Conservation (phyloP, 2,888 invertebrate species). For the Zygothrica quintamaculata region DNA sequence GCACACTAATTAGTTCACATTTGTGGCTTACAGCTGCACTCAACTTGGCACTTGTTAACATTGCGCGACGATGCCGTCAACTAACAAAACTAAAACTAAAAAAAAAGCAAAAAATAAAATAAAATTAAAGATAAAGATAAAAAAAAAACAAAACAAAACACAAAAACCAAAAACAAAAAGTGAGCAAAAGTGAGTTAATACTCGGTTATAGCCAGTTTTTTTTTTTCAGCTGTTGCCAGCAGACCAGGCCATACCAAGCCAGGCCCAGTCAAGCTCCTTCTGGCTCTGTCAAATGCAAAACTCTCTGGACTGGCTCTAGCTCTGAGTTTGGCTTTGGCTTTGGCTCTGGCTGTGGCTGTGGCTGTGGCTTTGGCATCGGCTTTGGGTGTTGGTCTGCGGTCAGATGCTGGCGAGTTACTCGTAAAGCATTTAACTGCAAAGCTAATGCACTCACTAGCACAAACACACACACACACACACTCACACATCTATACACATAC, state of each 20-base stretch:
- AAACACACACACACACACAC: conserved; percentile 31
- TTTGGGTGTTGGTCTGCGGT: conserved; percentile 38
- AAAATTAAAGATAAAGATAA: conserved; percentile 8
- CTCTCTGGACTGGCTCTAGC: conserved; percentile 27
- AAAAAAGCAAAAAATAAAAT: conserved; percentile 4
- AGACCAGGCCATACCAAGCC: background rate
- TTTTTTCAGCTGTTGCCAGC: conserved; percentile 38
- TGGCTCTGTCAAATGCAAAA: conserved; percentile 50
- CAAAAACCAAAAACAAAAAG: conserved; percentile 24
- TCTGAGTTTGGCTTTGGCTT: conserved; percentile 2
- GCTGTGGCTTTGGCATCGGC: conserved; percentile 5
- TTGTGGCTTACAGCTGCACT: conserved; percentile 66
- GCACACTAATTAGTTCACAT: conserved; percentile 78
- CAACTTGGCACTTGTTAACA: conserved; percentile 68
- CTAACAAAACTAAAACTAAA: conserved; percentile 4
- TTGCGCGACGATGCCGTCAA: conserved; percentile 46
- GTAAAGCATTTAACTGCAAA: conserved; percentile 73
- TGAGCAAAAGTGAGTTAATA: conserved; percentile 74
- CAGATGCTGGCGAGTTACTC: conserved; percentile 57
- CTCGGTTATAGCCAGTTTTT: conserved; percentile 48
- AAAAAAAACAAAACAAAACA: conserved; percentile 15
- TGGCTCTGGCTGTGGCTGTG: conserved; percentile 5
- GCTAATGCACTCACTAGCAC: conserved; percentile 72
- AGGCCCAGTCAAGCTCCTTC: background rate
- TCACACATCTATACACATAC: conserved; percentile 9